Percentiles rank a stretch among this genome's conserved stretches.
Conservation (phyloP, 2,797 vertebrate species). For the Crocodylus rhombifer region DNA sequence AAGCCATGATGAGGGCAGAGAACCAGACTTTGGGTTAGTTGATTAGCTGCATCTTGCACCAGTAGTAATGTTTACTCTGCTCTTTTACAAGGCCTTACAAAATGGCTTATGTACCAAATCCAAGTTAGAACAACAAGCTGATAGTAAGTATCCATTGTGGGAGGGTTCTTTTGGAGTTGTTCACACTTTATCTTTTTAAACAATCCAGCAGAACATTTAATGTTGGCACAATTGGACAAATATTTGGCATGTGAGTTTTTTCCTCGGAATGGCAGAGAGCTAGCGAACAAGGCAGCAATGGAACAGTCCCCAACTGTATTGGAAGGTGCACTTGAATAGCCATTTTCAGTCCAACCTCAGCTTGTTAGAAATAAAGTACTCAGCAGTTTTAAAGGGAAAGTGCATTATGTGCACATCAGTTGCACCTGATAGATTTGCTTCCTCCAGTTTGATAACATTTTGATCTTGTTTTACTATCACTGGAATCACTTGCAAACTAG, state of each 20-base stretch:
- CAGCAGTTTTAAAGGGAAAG: rapidly evolving
- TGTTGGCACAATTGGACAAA: not conserved
- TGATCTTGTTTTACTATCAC: no score
- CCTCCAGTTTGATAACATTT: not conserved
- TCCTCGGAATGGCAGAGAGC: not conserved
- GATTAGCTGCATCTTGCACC: not conserved
- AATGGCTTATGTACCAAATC: not conserved
- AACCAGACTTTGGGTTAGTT: not conserved
- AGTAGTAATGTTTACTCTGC: not conserved
- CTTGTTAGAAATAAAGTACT: not conserved
- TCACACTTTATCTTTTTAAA: not conserved
- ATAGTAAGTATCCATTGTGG: not conserved
- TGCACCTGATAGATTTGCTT: not conserved
- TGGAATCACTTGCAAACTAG: not conserved
- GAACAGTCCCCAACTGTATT: not conserved
- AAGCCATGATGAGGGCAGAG: not conserved
- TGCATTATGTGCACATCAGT: not conserved
- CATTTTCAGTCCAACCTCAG: slow-evolving; percentile 11
- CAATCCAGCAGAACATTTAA: not conserved
- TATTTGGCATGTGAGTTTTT: not conserved
- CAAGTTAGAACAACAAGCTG: not conserved
- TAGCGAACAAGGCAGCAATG: not conserved
- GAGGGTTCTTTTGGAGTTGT: not conserved
- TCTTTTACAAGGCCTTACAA: not conserved
- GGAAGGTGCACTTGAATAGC: slow-evolving; percentile 31